phyloP scores from a whole-genome alignment of 2,888 invertebrate species.

The Melinaea menophilus region DNA sequence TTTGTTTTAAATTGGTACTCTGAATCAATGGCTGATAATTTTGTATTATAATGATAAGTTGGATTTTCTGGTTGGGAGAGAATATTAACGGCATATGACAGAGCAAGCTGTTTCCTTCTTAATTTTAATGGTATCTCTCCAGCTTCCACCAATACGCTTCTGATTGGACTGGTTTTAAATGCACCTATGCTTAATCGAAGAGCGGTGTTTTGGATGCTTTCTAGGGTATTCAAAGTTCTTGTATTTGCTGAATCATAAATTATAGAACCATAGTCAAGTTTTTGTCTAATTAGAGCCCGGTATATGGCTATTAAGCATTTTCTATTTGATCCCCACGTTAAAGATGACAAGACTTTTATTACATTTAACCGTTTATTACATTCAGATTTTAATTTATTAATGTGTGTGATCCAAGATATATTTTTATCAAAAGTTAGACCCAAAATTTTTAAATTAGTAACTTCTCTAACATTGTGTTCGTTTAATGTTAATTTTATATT shows the following conservation, averaged over 20 bases:
- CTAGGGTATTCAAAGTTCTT: slow-evolving; percentile 9
- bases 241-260: slow-evolving; percentile 24
- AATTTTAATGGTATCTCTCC: slow-evolving; percentile 18
- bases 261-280: slow-evolving; percentile 21
- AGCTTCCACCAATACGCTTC: slow-evolving; percentile 19
- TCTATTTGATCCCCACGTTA: slow-evolving; percentile 25
- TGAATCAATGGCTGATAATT: too few species aligned
- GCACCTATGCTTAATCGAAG: slow-evolving; percentile 19
- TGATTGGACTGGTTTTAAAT: slow-evolving; percentile 20
- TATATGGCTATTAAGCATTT: slow-evolving; percentile 19
- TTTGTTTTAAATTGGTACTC: too few species aligned
- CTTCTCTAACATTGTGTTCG: slow-evolving; percentile 16
- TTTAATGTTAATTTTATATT: slow-evolving; percentile 10
- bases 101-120: slow-evolving; percentile 15
- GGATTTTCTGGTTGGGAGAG: too few species aligned
- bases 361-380: slow-evolving; percentile 26
- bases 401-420: slow-evolving; percentile 21
- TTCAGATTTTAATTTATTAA: slow-evolving; percentile 24
- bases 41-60: too few species aligned
- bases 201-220: slow-evolving; percentile 31
- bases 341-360: slow-evolving; percentile 22
- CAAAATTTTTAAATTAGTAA: slow-evolving; percentile 20
- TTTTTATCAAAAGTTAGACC: slow-evolving; percentile 25
- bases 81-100: slow-evolving; percentile 10
- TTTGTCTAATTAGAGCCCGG: slow-evolving; percentile 23